These are phyloP conservation scores for Oscheius sp. DNA, from an alignment of 2,888 invertebrate genomes.

Conservation along the genomic window DNA sequence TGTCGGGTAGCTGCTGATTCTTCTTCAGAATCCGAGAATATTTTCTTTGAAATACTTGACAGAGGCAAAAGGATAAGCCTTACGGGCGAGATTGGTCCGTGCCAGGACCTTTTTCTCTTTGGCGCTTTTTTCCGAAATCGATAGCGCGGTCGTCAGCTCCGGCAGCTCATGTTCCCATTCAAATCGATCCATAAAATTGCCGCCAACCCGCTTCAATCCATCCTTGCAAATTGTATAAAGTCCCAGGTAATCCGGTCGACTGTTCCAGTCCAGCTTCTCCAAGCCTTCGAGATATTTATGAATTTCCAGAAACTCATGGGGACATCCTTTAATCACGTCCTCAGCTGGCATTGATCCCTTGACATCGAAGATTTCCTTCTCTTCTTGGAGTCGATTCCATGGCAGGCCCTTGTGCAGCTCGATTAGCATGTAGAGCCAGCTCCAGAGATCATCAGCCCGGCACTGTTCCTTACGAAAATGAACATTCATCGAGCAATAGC, in stretches of 20 bases:
- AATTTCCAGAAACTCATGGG: slow-evolving; percentile 48
- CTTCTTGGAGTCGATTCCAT: slow-evolving; percentile 51
- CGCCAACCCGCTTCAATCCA: slow-evolving; percentile 53
- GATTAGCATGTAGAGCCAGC: slow-evolving; percentile 58
- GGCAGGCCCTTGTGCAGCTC: slow-evolving; percentile 55
- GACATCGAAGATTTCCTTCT: slow-evolving; percentile 44
- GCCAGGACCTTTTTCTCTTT: slow-evolving; percentile 41
- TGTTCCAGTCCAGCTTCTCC: slow-evolving; percentile 41
- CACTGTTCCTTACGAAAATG: slow-evolving; percentile 53
- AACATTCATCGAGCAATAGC: slow-evolving; percentile 55
- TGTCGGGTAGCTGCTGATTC: no score
- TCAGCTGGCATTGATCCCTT: no score
- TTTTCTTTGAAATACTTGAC: slow-evolving; percentile 54
- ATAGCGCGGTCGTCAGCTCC: slow-evolving; percentile 49
- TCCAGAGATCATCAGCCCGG: slow-evolving; percentile 59
- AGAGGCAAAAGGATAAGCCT: slow-evolving; percentile 57
- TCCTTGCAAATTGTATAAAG: slow-evolving; percentile 51
- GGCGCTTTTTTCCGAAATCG: slow-evolving; percentile 43
- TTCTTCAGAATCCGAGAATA: slow-evolving; percentile 39
- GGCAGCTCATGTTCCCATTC: slow-evolving; percentile 46
- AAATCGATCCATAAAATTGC: slow-evolving; percentile 46
- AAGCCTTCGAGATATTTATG: slow-evolving; percentile 51
- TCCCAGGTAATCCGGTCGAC: slow-evolving; percentile 55
- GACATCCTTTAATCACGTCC: slow-evolving; percentile 43
- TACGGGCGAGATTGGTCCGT: slow-evolving; percentile 50